Evolutionary conservation across 2,888 invertebrate species (phyloP), one percentile per base, ranked within the genome.

Genomic region (Cyaniris semiargus): DNA sequence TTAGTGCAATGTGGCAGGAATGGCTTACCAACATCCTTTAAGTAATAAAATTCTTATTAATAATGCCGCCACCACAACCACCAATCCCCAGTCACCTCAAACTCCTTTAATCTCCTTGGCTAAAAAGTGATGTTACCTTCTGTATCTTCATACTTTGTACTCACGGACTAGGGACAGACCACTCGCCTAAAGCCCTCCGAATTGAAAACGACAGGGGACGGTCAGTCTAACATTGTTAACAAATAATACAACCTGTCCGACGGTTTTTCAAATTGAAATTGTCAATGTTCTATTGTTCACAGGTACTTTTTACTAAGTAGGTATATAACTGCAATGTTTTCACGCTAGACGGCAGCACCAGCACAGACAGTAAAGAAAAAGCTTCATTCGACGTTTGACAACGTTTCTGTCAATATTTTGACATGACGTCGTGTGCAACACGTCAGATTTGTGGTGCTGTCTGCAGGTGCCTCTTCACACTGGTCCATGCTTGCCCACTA

Each of bases 161-260:
- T 15, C 27, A 31, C 66, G 66, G 27, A 56, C 76, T 77, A 27
- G 74, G 72, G 44, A 31, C 23, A 56, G 76, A 56, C 71, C 70
- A 71, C 56, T 76, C 56, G 71, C 71, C 66, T 70, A 71, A 76
- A 34, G 53, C 76, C 53, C 13, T 38, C 71, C 18, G 71, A 71
- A 76, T 76, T 71, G 76, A 76, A 76, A 70, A 53, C 76, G 76
- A 72, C 76, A 76, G 71, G 27, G 76, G 71, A 76, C 53, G 31
- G 70, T 71, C 71, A 72, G 34, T 21, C 23, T 21, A 53, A 44
- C 15, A 23, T 53, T 34, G 56, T 70, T 48, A 70, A n/a, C 44
- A 70, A 53, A n/a, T 53, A 48, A 48, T 48, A 44, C 66, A 48
- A 66, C 18, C 48, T 76, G 21, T 70, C 23, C 23, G 5, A 23